Conservation (phyloP, 2,113 vertebrate genomes). For the Hemibagrus wyckioides region DNA sequence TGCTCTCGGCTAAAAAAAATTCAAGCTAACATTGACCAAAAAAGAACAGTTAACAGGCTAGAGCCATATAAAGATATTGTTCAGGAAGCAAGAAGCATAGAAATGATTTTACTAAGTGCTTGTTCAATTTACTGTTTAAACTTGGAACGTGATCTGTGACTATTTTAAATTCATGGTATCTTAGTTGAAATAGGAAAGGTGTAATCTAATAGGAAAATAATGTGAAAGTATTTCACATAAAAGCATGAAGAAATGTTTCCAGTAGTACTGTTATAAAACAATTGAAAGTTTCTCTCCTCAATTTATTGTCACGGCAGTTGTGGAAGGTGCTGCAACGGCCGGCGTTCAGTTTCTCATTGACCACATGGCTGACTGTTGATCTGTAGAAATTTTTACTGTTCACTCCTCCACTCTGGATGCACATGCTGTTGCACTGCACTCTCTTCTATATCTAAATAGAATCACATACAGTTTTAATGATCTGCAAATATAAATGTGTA, state of each 20-base stretch:
- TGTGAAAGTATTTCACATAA: not conserved
- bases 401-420: constrained; percentile 73
- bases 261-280: not conserved
- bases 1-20: not conserved
- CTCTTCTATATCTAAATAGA: constrained; percentile 58
- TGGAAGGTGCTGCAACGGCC: not conserved
- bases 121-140: not conserved
- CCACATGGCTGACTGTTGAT: not conserved
- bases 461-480: constrained; percentile 15
- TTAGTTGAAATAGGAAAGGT: not conserved
- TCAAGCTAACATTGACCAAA: not conserved
- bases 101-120: not conserved
- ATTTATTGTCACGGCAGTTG: not conserved
- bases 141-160: not conserved
- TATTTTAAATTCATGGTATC: not conserved
- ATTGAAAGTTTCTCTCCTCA: not conserved
- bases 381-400: constrained; percentile 57
- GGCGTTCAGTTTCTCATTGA: not conserved
- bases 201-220: not conserved
- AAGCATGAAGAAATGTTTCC: not conserved
- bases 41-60: not conserved
- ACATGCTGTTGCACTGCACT: constrained; percentile 64
- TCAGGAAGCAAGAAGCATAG: not conserved
- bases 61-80: not conserved
- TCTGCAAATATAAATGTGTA: not conserved